Conservation (phyloP, 1,140 invertebrate species). For the Proctacanthus coquilletti region DNA sequence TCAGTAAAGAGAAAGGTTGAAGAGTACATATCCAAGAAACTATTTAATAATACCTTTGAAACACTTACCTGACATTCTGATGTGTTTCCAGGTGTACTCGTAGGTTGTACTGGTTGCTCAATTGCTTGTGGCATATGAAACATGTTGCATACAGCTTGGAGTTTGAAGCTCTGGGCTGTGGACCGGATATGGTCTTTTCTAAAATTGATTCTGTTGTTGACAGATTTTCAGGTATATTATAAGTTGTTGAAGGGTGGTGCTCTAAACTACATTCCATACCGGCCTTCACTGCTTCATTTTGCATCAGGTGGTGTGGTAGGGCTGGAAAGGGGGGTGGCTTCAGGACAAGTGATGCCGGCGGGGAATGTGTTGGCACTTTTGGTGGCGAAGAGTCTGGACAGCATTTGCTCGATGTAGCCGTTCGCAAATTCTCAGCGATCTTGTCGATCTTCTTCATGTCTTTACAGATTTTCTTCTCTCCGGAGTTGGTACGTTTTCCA, state of each 20-base stretch:
- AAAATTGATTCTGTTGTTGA: slow-evolving; percentile 1
- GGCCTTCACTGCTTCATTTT: slow-evolving; percentile 6
- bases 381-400: slow-evolving; percentile 9
- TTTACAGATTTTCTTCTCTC: slow-evolving; percentile 12
- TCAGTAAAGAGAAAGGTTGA: too few species aligned
- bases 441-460: slow-evolving; percentile 25
- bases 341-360: slow-evolving; percentile 2
- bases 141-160: slow-evolving; percentile 49
- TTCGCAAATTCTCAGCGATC: slow-evolving; percentile 18
- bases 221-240: slow-evolving; percentile 13
- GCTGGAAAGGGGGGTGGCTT: slow-evolving; percentile 9
- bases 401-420: slow-evolving; percentile 5
- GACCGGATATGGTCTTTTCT: slow-evolving; percentile 1
- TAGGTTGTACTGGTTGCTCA: slow-evolving; percentile 80
- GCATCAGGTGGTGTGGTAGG: slow-evolving; percentile 14
- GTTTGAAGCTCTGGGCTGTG: slow-evolving; percentile 24
- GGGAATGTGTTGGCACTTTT: background rate
- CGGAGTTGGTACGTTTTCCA: background rate
- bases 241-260: slow-evolving; percentile 14
- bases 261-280: background rate
- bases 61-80: slow-evolving; percentile 52
- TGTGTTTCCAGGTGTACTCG: slow-evolving; percentile 80
- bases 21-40: too few species aligned
- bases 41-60: background rate
- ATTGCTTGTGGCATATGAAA: slow-evolving; percentile 67